phyloP scores from a whole-genome alignment of 1,140 invertebrate species.

The Drosophila ogumai region DNA sequence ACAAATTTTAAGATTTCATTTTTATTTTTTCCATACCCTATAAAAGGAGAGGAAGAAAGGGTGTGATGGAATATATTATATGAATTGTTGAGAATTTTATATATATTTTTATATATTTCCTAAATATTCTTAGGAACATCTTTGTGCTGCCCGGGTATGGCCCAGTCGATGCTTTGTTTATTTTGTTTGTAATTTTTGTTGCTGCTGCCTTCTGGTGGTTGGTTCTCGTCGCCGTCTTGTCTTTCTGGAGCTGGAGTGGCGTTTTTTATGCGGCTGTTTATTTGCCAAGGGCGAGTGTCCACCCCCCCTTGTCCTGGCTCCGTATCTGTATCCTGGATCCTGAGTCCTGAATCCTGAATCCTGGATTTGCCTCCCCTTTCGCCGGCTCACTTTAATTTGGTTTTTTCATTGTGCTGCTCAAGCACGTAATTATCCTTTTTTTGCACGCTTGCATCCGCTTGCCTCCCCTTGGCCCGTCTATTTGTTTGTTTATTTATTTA shows the following conservation, averaged over 20 bases:
- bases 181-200: neutral
- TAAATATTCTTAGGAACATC: neutral
- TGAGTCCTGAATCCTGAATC: neutral
- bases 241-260: constrained; percentile 35
- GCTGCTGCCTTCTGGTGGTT: constrained; percentile 35
- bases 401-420: constrained; percentile 51
- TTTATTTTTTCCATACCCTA: constrained; percentile 17
- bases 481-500: constrained; percentile 61
- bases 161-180: neutral
- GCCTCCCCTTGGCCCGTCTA: constrained; percentile 11
- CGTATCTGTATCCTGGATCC: constrained; percentile 3
- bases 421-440: constrained; percentile 80
- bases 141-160: neutral
- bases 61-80: neutral
- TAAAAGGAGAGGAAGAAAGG: neutral
- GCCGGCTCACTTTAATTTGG: constrained; percentile 70
- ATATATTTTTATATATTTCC: neutral
- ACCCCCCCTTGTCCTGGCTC: neutral
- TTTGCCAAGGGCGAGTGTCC: constrained; percentile 55
- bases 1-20: constrained; percentile 69
- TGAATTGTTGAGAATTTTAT: neutral
- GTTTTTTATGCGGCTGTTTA: constrained; percentile 43
- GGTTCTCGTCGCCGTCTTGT: constrained; percentile 37
- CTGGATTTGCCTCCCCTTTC: neutral
- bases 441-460: constrained; percentile 32